These are phyloP conservation scores for Drosophila azteca DNA, from an alignment of 1,140 invertebrate species.

Conservation along the genomic window DNA sequence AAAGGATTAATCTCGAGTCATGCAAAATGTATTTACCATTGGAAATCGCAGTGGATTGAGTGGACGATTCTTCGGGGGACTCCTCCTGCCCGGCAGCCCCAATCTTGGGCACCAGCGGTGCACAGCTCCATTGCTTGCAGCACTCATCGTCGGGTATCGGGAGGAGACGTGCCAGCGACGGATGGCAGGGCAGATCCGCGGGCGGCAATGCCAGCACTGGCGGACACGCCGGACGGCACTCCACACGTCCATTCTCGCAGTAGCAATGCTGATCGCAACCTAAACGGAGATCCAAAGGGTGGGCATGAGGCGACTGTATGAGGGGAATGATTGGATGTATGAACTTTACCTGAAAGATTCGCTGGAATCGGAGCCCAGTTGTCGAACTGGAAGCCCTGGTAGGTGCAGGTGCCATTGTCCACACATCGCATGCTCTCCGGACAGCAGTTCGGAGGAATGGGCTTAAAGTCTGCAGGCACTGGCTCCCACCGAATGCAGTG, in stretches of 20 bases:
- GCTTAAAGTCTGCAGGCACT: conserved; percentile 88
- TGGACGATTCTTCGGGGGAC: conserved; percentile 15
- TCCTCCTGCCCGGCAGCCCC: conserved; percentile 44
- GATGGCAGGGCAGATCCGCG: conserved; percentile 88
- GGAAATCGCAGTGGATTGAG: conserved; percentile 2
- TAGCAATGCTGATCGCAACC: conserved; percentile 94
- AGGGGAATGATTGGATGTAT: conserved; percentile 15
- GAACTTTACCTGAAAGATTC: conserved; percentile 84
- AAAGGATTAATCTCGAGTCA: conserved; percentile 2
- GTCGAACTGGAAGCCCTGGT: conserved; percentile 87
- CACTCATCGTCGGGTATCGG: conserved; percentile 92
- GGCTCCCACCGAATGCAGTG: conserved; percentile 94
- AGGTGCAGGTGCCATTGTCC: conserved; percentile 91
- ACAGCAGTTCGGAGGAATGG: conserved; percentile 92
- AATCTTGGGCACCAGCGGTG: conserved; percentile 48
- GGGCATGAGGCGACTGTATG: conserved; percentile 5
- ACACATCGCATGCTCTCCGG: conserved; percentile 90
- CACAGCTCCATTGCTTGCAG: conserved; percentile 90
- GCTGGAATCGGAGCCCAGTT: conserved; percentile 89
- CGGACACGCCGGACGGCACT: conserved; percentile 91
- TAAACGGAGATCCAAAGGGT: conserved; percentile 63
- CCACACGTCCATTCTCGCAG: conserved; percentile 93
- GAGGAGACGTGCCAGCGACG: conserved; percentile 86
- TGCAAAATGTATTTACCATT: conserved; percentile 62
- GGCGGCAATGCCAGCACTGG: conserved; percentile 90